Evolutionary conservation across 1,140 invertebrate species (phyloP).

Genomic region (Dufourea novaeangliae): DNA sequence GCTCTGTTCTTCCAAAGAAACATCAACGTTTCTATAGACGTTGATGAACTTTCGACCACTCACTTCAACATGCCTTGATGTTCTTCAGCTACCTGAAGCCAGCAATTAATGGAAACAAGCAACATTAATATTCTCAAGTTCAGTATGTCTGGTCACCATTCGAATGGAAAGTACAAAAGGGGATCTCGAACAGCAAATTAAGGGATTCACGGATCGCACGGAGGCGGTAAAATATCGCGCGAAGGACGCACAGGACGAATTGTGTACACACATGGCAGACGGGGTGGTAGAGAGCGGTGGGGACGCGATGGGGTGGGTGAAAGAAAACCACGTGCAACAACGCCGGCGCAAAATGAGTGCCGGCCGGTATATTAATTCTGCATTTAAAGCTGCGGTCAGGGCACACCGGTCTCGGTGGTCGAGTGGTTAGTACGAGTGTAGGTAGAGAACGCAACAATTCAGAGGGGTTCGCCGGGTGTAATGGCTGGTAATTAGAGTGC

Average conservation of each 20-base stretch:
- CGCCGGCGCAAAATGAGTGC: conserved; percentile 71
- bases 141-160: too few relatives aligned
- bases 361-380: conserved; percentile 78
- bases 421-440: conserved; percentile 76
- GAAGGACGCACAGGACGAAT: conserved; percentile 14
- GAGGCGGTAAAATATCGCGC: neutral
- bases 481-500: conserved; percentile 81
- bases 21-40: too few relatives aligned
- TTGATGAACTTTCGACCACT: too few relatives aligned
- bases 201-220: too few relatives aligned
- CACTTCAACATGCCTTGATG: too few relatives aligned
- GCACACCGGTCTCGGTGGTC: conserved; percentile 77
- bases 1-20: too few relatives aligned
- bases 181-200: too few relatives aligned
- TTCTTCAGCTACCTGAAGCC: too few relatives aligned
- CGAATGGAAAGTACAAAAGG: too few relatives aligned
- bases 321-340: conserved; percentile 60
- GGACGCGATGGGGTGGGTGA: conserved; percentile 30
- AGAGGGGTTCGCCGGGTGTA: conserved; percentile 76
- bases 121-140: too few relatives aligned
- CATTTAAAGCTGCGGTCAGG: conserved; percentile 79
- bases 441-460: conserved; percentile 78
- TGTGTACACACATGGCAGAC: neutral
- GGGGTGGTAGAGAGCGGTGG: conserved; percentile 10
- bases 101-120: too few relatives aligned